Base-by-base conservation (phyloP, 2,797 vertebrate species). In the Prunella strophiata region DNA sequence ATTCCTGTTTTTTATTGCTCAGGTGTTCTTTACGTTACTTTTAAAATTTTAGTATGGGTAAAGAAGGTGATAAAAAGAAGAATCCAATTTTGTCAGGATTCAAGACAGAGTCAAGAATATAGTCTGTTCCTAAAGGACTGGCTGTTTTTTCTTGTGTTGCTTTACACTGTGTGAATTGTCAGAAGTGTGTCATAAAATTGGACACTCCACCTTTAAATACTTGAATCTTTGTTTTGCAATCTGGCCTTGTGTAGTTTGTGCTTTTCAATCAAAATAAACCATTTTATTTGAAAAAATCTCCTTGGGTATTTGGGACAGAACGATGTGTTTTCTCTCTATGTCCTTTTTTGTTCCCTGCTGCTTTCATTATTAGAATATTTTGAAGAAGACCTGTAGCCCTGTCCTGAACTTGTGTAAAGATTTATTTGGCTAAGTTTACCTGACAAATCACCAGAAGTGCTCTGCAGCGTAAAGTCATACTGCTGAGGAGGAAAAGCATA, bases 401-500 rank as follows among this genome's bases (percentile, higher is more conserved):
- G 22, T 77, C 34, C 29, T 74, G 36, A 89, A 21, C 29, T 48
- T 48, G 7, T 50, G 71, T 62, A 71, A 83, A 50, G 45, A 59
- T 75, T 85, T 51, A 47, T 94, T 93, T 88, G 6, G 20, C 91
- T 52, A 91, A 67, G 62, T 80, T 94, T 94, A 91, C 43, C 43
- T 94, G 66, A 94, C 20, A 92, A 85, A 94, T 58, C 79, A 45
- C 7, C n/a, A 77, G 85, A 94, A 92, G 34, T 47, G 4, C 21
- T 72, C 2, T 42, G 40, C 9, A 83, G 13, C 26, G 32, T 91
- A 19, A 40, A 71, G n/a, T 78, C 27, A 79, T n/a, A 62, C 32
- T 26, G 42, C 58, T 82, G 36, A 18, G 81, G 42, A 88, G 81
- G 40, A 72, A 88, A 80, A 86, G 26, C 52, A 34, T 17, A 42